Evolutionary conservation across 2,888 invertebrate species (phyloP), one percentile per base, ranked within the genome.

Genomic region (Mesoligia furuncula): DNA sequence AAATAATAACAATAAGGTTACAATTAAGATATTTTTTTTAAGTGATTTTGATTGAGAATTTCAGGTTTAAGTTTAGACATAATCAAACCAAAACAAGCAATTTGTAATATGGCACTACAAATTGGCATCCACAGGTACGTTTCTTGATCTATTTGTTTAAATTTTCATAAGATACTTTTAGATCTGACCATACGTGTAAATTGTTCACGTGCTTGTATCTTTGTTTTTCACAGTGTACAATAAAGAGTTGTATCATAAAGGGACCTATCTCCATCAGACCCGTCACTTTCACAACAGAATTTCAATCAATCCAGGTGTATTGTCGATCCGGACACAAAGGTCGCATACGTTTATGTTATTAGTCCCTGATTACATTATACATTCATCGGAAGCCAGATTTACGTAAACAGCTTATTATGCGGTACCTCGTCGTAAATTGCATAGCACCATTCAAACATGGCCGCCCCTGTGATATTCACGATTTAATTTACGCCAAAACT

Each of bases 361-460:
- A 91, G 92, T 88, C 88, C 84, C 91, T 95, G 93, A 96, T 95
- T 95, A 93, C 95, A 95, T 95, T 95, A 95, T 93, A 93, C 91
- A 95, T 95, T 96, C 95, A 95, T 94, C 93, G 93, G 92, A 91
- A 93, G 91, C 90, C 91, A 93, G 93, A 94, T 95, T 95, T 94
- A 93, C 92, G 94, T 92, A 93, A 94, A 94, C 92, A 93, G 92
- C 92, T 91, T 93, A 94, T 93, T 94, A 93, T 93, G 92, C 93
- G 90, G 91, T 90, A 86, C 85, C 87, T 86, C 87, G 81, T 78
- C 87, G 87, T 87, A 90, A 92, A 93, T 92, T 92, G 90, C 89
- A 89, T 83, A 83, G 86, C 86, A 87, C 87, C 88, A 89, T 91
- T 87, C 86, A 88, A 90, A 90, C 89, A 89, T 89, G 83, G 89